Percentiles rank a stretch among this genome's conserved stretches.
Conservation (phyloP, 2,797 vertebrate genomes). For the Galago senegalensis region DNA sequence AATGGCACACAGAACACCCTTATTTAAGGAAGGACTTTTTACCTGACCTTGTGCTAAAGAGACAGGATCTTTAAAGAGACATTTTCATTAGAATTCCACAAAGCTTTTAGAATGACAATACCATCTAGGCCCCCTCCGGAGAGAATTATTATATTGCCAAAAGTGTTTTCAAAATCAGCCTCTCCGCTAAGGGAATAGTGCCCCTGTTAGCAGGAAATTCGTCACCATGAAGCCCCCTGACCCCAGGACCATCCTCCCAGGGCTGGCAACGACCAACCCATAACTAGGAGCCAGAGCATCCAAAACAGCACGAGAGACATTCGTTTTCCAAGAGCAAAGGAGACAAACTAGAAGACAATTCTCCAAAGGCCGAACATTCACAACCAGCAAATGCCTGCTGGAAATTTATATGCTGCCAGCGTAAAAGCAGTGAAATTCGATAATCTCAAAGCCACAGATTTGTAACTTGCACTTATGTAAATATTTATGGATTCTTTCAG, state of each 20-base stretch:
- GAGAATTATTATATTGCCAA: constrained; percentile 68
- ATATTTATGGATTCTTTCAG: constrained; percentile 85
- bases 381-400: constrained; percentile 84
- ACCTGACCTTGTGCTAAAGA: constrained; percentile 15
- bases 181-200: constrained; percentile 66
- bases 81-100: constrained; percentile 72
- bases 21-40: constrained; percentile 18
- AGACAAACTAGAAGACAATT: constrained; percentile 78
- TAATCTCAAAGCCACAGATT: constrained; percentile 89
- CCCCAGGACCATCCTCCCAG: constrained; percentile 75
- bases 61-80: constrained; percentile 45
- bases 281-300: constrained; percentile 76
- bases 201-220: constrained; percentile 64
- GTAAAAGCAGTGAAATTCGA: constrained; percentile 88
- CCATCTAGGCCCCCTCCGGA: constrained; percentile 64
- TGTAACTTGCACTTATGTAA: constrained; percentile 90
- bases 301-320: constrained; percentile 73
- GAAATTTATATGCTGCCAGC: constrained; percentile 82
- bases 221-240: constrained; percentile 79
- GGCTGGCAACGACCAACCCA: constrained; percentile 81
- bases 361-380: constrained; percentile 84
- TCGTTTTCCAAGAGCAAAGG: constrained; percentile 79
- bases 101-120: constrained; percentile 57
- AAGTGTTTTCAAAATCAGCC: constrained; percentile 78
- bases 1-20: neutral